A percentile compares a stretch with the other conserved stretches of the same genome.
phyloP scores from a whole-genome alignment of 1,140 invertebrate genomes.

The Apis cerana region DNA sequence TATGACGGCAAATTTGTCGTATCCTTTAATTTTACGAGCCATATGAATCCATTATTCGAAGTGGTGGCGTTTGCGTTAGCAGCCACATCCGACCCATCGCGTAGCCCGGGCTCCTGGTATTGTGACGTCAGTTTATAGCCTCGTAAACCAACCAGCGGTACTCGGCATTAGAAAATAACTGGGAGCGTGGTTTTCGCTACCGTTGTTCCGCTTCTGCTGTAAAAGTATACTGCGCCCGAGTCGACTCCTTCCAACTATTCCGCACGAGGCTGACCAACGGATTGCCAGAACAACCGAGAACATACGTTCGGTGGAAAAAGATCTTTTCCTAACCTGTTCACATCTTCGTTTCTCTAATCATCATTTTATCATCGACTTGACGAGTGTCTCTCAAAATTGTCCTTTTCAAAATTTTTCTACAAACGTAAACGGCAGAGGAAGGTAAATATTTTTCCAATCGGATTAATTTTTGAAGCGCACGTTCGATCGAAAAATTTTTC shows the following conservation, averaged over 20 bases:
- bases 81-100: slow-evolving; percentile 43
- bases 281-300: slow-evolving; percentile 2
- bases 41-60: slow-evolving; percentile 79
- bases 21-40: slow-evolving; percentile 79
- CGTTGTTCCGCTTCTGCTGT: slow-evolving; percentile 38
- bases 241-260: slow-evolving; percentile 10
- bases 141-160: slow-evolving; percentile 76
- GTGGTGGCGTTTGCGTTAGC: slow-evolving; percentile 75
- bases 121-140: slow-evolving; percentile 79
- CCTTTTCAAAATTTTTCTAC: too few species aligned
- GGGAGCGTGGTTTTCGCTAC: slow-evolving; percentile 41
- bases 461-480: too few species aligned
- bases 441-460: too few species aligned
- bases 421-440: too few species aligned
- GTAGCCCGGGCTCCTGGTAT: slow-evolving; percentile 62
- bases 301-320: background rate
- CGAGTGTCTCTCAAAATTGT: too few species aligned
- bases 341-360: slow-evolving; percentile 16
- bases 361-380: too few species aligned
- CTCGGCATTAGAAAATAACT: slow-evolving; percentile 77
- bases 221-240: slow-evolving; percentile 44
- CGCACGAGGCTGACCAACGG: background rate
- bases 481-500: too few species aligned
- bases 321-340: background rate
- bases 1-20: slow-evolving; percentile 78